These are phyloP conservation scores for Eupithecia inturbata DNA, from an alignment of 2,888 invertebrate species.

Conservation along the genomic window DNA sequence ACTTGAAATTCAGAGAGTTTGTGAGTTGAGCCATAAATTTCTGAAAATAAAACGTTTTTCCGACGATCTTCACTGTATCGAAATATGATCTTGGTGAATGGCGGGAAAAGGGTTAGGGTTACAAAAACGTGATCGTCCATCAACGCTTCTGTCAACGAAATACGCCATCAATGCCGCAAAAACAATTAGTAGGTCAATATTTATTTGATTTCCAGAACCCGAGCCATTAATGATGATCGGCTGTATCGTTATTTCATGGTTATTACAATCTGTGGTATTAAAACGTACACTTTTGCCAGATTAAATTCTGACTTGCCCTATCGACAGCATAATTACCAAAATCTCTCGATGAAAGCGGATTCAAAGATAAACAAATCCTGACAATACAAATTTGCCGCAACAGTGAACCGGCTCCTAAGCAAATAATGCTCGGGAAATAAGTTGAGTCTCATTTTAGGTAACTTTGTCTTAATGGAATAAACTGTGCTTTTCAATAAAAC, in stretches of 20 bases:
- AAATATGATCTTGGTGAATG: slow-evolving; percentile 59
- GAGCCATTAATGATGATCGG: slow-evolving; percentile 66
- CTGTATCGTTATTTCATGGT: slow-evolving; percentile 51
- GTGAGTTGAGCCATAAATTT: slow-evolving; percentile 51
- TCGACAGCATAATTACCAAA: slow-evolving; percentile 18
- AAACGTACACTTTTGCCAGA: slow-evolving; percentile 7
- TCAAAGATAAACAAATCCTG: slow-evolving; percentile 19
- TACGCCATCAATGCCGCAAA: slow-evolving; percentile 76
- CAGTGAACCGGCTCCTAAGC: slow-evolving; percentile 4
- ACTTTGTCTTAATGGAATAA: background rate
- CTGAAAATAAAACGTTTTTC: slow-evolving; percentile 51
- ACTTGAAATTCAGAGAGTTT: slow-evolving; percentile 52
- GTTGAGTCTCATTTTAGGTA: slow-evolving; percentile 1
- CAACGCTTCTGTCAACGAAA: slow-evolving; percentile 77
- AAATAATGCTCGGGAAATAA: background rate
- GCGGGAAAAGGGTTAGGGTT: slow-evolving; percentile 65
- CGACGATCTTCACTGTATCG: slow-evolving; percentile 55
- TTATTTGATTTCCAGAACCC: slow-evolving; percentile 76
- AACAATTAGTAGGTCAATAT: slow-evolving; percentile 83
- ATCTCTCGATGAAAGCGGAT: background rate
- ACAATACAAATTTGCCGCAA: slow-evolving; percentile 24
- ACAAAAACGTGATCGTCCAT: slow-evolving; percentile 76
- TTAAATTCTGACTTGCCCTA: background rate
- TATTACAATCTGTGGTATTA: slow-evolving; percentile 17
- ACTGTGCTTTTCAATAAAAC: background rate